phyloP scores from a whole-genome alignment of 2,113 vertebrate species.

The Istiophorus platypterus region DNA sequence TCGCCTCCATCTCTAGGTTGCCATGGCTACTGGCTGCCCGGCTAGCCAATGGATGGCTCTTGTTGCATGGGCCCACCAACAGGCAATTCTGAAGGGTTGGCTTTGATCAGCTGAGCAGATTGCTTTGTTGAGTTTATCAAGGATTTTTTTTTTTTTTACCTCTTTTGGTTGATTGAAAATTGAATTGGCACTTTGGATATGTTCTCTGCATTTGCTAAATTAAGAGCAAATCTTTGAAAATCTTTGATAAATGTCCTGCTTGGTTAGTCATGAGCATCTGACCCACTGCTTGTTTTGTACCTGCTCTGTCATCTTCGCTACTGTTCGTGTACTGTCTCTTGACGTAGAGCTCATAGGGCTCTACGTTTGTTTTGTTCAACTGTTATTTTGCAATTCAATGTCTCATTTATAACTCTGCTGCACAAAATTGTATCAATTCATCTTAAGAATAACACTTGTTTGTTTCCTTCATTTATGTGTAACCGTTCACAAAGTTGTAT shows the following conservation, averaged over 20 bases:
- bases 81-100: slow-evolving; percentile 71
- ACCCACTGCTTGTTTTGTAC: slow-evolving; percentile 56
- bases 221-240: slow-evolving; percentile 62
- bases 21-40: slow-evolving; percentile 80
- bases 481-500: slow-evolving; percentile 37
- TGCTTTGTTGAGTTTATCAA: slow-evolving; percentile 82
- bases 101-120: slow-evolving; percentile 76
- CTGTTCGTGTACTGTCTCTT: slow-evolving; percentile 52
- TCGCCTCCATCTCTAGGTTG: slow-evolving; percentile 77
- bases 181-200: slow-evolving; percentile 54
- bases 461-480: slow-evolving; percentile 7
- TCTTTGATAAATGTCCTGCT: slow-evolving; percentile 84
- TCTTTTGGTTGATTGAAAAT: not conserved
- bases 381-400: slow-evolving; percentile 50
- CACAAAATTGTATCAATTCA: slow-evolving; percentile 9
- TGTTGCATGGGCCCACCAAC: slow-evolving; percentile 76
- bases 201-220: slow-evolving; percentile 34
- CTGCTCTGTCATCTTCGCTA: slow-evolving; percentile 58
- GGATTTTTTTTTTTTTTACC: slow-evolving; percentile 57
- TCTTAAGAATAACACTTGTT: slow-evolving; percentile 12
- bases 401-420: slow-evolving; percentile 44
- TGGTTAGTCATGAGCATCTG: slow-evolving; percentile 52
- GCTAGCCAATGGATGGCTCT: slow-evolving; percentile 72
- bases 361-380: slow-evolving; percentile 30
- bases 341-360: slow-evolving; percentile 31